Evolutionary conservation across 2,888 invertebrate genomes (phyloP).

Genomic region (Andricus quercusramuli): DNA sequence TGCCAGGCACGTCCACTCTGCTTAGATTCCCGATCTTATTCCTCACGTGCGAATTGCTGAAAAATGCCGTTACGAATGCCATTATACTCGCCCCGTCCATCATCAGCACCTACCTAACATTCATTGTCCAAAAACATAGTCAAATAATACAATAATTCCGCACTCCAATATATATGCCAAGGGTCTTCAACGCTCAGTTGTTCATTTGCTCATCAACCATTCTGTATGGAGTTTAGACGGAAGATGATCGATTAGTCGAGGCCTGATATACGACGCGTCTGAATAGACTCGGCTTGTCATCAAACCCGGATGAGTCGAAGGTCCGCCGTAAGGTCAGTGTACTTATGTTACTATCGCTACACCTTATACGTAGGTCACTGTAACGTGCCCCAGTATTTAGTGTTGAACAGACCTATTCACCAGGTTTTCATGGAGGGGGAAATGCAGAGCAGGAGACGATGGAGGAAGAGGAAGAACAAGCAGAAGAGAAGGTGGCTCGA

Average conservation of each 20-base stretch:
- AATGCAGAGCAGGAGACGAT: conserved; percentile 52
- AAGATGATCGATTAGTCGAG: conserved; percentile 13
- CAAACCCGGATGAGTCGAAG: conserved; percentile 38
- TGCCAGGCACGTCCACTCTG: conserved; percentile 15
- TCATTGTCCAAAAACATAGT: background rate
- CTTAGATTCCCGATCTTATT: background rate
- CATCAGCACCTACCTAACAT: background rate
- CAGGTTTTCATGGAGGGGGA: conserved; percentile 22
- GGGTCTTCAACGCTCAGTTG: background rate
- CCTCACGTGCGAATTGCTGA: conserved; percentile 14
- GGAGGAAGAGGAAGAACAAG: conserved; percentile 45
- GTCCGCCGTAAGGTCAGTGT: conserved; percentile 31
- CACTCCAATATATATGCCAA: background rate
- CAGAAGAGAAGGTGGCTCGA: conserved; percentile 51
- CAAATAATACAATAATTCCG: background rate
- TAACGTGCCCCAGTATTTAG: conserved; percentile 36
- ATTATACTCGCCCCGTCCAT: background rate
- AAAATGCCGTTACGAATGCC: background rate
- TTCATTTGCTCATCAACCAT: background rate
- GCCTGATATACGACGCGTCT: conserved; percentile 11
- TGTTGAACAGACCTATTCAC: conserved; percentile 1
- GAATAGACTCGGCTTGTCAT: conserved; percentile 32
- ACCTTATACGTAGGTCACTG: conserved; percentile 39
- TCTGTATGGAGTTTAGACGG: background rate
- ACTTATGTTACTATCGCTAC: conserved; percentile 23